These are phyloP conservation scores for Acipenser ruthenus DNA, from an alignment of 2,797 vertebrate species.

Conservation along the genomic window DNA sequence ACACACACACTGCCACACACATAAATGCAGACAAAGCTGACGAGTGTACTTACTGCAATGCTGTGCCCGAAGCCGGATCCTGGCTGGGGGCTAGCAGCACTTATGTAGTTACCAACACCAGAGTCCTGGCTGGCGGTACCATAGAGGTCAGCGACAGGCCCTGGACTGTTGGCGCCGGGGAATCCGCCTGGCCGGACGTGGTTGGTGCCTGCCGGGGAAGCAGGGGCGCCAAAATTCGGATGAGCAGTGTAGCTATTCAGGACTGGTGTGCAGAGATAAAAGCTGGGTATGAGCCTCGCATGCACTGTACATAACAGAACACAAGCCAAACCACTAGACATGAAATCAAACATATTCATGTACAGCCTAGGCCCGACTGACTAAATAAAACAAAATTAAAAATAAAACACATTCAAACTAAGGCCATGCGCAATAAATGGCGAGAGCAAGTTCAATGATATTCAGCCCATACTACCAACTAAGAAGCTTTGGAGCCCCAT, in stretches of 20 bases:
- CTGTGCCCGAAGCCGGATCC: conserved; percentile 76
- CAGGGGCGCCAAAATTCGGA: conserved; percentile 76
- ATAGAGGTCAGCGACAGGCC: conserved; percentile 68
- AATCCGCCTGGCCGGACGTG: conserved; percentile 77
- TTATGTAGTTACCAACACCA: conserved; percentile 77
- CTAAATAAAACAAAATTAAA: conserved; percentile 22
- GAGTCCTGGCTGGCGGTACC: conserved; percentile 75
- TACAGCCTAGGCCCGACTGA: conserved; percentile 65
- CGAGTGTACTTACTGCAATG: conserved; percentile 70
- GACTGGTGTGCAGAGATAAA: conserved; percentile 77
- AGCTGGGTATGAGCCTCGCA: conserved; percentile 71
- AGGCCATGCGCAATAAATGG: conserved; percentile 62
- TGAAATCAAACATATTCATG: conserved; percentile 29
- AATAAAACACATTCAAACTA: conserved; percentile 58
- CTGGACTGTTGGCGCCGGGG: conserved; percentile 79
- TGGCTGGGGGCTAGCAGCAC: conserved; percentile 74
- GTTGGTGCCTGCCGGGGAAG: conserved; percentile 81
- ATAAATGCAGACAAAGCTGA: neutral
- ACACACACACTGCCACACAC: neutral
- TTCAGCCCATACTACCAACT: conserved; percentile 65
- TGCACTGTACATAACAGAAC: conserved; percentile 56
- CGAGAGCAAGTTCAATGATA: conserved; percentile 63
- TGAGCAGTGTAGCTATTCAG: conserved; percentile 78
- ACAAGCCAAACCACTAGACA: conserved; percentile 63
- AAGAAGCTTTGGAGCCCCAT: conserved; percentile 65